Percentiles rank a stretch among this genome's conserved stretches.
phyloP scores from a whole-genome alignment of 1,140 invertebrate genomes.

The Listronotus bonariensis region DNA sequence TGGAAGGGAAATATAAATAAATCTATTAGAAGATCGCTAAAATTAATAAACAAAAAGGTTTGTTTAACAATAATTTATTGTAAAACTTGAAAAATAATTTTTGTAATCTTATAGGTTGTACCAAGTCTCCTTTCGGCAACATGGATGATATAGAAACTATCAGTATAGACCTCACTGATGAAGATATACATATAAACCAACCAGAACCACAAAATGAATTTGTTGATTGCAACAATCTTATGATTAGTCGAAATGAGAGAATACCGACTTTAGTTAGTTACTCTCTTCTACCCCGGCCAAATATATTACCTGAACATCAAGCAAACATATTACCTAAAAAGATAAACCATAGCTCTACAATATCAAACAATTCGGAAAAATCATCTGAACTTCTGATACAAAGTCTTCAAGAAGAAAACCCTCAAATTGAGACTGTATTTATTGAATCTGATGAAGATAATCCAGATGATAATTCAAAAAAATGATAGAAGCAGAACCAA shows the following conservation, averaged over 20 bases:
- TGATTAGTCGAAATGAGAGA: too few relatives aligned
- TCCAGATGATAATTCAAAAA: neutral
- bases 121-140: too few relatives aligned
- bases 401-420: constrained; percentile 16
- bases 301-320: neutral
- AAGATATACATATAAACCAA: neutral
- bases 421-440: constrained; percentile 22
- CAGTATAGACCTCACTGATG: constrained; percentile 1
- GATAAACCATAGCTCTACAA: neutral
- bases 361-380: neutral
- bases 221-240: too few relatives aligned
- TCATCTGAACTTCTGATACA: neutral
- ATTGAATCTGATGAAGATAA: constrained; percentile 12
- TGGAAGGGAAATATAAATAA: too few relatives aligned
- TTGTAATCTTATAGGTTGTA: too few relatives aligned
- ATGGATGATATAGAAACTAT: neutral
- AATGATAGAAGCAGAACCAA: neutral
- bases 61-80: too few relatives aligned
- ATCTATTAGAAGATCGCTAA: too few relatives aligned
- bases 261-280: too few relatives aligned
- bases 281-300: too few relatives aligned
- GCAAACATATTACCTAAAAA: neutral
- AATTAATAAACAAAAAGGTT: too few relatives aligned
- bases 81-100: too few relatives aligned
- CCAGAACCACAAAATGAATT: neutral